Conservation (phyloP, 2,113 vertebrate genomes). For the Pedionomus torquatus region DNA sequence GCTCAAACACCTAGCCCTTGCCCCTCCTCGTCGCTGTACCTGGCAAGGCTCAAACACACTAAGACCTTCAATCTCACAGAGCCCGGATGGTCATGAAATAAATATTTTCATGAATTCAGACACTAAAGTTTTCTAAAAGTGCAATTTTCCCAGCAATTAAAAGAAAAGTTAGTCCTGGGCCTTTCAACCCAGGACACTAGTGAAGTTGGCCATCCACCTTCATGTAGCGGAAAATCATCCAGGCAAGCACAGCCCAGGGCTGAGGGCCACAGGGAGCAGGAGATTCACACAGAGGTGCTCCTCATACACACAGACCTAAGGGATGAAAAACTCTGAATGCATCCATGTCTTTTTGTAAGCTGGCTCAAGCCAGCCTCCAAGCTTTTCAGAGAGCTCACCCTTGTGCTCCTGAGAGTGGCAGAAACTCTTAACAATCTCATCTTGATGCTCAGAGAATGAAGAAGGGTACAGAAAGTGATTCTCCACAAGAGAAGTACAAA, state of each 20-base stretch:
- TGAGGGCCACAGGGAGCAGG: rapidly evolving
- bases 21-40: too few species aligned
- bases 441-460: background rate
- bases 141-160: too few species aligned
- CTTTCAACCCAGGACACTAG: too few species aligned
- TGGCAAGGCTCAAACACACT: too few species aligned
- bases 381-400: background rate
- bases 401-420: rapidly evolving
- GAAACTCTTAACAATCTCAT: background rate
- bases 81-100: too few species aligned
- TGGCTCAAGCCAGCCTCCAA: background rate
- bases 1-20: too few species aligned
- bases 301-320: rapidly evolving
- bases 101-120: too few species aligned
- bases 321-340: background rate
- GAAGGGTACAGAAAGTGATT: background rate
- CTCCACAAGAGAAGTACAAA: background rate
- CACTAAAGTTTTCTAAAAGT: too few species aligned
- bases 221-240: background rate
- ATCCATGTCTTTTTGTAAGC: background rate
- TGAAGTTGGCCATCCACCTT: background rate
- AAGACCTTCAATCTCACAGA: too few species aligned
- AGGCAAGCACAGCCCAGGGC: background rate
- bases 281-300: background rate
- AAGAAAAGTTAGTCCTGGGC: too few species aligned